phyloP scores from a whole-genome alignment of 2,888 invertebrate species.

The Hemaris fuciformis region DNA sequence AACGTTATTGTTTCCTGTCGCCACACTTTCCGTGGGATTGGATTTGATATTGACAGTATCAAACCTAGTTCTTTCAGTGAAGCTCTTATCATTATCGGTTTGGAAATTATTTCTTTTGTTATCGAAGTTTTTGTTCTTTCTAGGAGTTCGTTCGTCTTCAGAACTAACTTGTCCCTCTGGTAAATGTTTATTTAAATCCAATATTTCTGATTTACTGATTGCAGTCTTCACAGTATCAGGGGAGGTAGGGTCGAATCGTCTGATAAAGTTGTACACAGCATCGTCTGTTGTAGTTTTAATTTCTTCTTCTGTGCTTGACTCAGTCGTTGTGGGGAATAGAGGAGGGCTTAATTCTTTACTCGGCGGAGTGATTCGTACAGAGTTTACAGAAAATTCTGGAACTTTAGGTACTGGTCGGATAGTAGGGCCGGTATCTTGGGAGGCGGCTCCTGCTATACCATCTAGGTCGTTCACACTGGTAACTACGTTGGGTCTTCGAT shows the following conservation, averaged over 20 bases:
- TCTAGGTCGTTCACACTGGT: constrained; percentile 30
- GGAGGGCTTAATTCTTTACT: constrained; percentile 50
- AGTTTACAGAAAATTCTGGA: constrained; percentile 12
- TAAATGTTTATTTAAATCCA: constrained; percentile 61
- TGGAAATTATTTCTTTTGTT: constrained; percentile 54
- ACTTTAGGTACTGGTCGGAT: constrained; percentile 39
- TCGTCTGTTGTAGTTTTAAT: constrained; percentile 49
- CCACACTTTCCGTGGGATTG: constrained; percentile 6
- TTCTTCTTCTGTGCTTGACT: constrained; percentile 43
- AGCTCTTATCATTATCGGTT: constrained; percentile 49
- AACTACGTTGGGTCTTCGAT: constrained; percentile 22
- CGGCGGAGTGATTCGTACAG: background rate
- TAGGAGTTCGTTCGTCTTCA: constrained; percentile 63
- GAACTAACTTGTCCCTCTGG: constrained; percentile 64
- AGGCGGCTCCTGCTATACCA: constrained; percentile 45
- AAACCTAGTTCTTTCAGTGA: constrained; percentile 46
- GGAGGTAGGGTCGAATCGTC: constrained; percentile 71
- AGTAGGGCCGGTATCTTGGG: constrained; percentile 48
- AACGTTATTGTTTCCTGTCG: constrained; percentile 24
- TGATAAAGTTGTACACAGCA: constrained; percentile 67
- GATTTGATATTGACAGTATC: constrained; percentile 58
- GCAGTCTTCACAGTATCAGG: constrained; percentile 61
- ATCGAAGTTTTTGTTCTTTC: constrained; percentile 54
- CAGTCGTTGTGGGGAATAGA: constrained; percentile 43
- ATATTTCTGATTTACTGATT: constrained; percentile 67